These are phyloP conservation scores for Takifugu flavidus DNA, from an alignment of 2,113 vertebrate genomes.

Conservation along the genomic window DNA sequence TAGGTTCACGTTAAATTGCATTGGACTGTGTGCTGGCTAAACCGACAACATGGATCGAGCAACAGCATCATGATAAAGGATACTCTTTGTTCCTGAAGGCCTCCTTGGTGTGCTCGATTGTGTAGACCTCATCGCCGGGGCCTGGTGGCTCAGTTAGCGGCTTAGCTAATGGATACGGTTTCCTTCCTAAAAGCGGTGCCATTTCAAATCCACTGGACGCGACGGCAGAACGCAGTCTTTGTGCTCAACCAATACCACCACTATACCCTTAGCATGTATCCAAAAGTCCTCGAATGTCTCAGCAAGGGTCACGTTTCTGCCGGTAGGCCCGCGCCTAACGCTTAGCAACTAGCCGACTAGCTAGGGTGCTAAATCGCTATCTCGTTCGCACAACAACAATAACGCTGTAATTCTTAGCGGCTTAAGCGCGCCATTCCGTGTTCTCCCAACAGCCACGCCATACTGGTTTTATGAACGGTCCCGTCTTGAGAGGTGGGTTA, in stretches of 20 bases:
- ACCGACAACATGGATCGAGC: slow-evolving; percentile 9
- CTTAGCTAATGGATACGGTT: slow-evolving; percentile 89
- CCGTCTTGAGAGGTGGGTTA: not conserved
- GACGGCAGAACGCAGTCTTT: slow-evolving; percentile 5
- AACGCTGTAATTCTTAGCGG: slow-evolving; percentile 49
- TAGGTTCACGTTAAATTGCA: not conserved
- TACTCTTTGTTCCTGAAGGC: slow-evolving; percentile 97
- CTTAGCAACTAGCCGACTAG: slow-evolving; percentile 58
- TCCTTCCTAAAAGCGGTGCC: slow-evolving; percentile 95
- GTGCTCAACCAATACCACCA: slow-evolving; percentile 10
- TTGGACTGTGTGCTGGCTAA: not conserved
- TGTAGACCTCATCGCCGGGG: slow-evolving; percentile 83
- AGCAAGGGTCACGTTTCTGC: slow-evolving; percentile 50
- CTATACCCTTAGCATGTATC: slow-evolving; percentile 51
- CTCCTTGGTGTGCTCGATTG: slow-evolving; percentile 90
- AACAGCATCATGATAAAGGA: slow-evolving; percentile 72
- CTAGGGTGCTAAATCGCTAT: slow-evolving; percentile 49
- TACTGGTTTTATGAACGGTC: slow-evolving; percentile 4
- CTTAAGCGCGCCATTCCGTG: slow-evolving; percentile 55
- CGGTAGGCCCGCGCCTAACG: slow-evolving; percentile 66
- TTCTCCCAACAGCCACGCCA: slow-evolving; percentile 15
- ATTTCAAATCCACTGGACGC: slow-evolving; percentile 66
- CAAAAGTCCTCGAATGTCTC: slow-evolving; percentile 11
- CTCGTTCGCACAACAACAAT: slow-evolving; percentile 67
- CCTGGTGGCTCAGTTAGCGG: slow-evolving; percentile 82